phyloP scores from a whole-genome alignment of 2,888 invertebrate genomes.

The Synanthedon tipuliformis region DNA sequence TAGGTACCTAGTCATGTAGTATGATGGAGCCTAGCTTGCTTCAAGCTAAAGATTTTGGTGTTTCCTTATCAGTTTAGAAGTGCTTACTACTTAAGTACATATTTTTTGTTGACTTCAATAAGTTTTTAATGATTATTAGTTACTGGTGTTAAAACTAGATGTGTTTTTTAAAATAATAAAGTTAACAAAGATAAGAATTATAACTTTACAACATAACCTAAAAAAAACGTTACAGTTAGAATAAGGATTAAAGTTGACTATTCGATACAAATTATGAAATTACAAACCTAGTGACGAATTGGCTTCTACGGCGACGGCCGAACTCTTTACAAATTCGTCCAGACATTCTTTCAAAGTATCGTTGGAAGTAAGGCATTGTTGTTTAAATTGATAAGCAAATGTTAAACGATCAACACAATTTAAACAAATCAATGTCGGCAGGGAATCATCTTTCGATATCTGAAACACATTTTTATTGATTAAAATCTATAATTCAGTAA shows the following conservation, averaged over 20 bases:
- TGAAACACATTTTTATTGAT: slow-evolving; percentile 25
- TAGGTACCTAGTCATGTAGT: no score
- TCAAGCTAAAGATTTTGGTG: no score
- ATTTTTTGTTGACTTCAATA: no score
- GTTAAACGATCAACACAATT: slow-evolving; percentile 62
- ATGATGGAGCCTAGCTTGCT: no score
- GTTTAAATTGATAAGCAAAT: slow-evolving; percentile 61
- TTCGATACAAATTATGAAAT: not conserved
- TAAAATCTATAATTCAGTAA: no score
- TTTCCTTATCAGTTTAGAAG: no score
- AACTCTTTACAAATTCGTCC: slow-evolving; percentile 54
- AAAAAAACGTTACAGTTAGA: not conserved
- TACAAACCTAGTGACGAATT: slow-evolving; percentile 35
- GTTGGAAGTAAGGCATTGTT: slow-evolving; percentile 59
- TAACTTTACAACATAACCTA: not conserved
- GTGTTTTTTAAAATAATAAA: not conserved
- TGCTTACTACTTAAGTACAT: no score
- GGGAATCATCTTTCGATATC: slow-evolving; percentile 54
- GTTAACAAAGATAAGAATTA: not conserved
- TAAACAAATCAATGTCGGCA: slow-evolving; percentile 62
- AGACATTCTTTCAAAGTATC: slow-evolving; percentile 63
- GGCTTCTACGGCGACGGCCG: slow-evolving; percentile 35
- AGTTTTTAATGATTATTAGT: no score
- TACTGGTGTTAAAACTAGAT: no score
- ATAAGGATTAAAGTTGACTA: not conserved